Evolutionary conservation across 2,797 vertebrate species (phyloP).

Genomic region (Takifugu ocellatus): DNA sequence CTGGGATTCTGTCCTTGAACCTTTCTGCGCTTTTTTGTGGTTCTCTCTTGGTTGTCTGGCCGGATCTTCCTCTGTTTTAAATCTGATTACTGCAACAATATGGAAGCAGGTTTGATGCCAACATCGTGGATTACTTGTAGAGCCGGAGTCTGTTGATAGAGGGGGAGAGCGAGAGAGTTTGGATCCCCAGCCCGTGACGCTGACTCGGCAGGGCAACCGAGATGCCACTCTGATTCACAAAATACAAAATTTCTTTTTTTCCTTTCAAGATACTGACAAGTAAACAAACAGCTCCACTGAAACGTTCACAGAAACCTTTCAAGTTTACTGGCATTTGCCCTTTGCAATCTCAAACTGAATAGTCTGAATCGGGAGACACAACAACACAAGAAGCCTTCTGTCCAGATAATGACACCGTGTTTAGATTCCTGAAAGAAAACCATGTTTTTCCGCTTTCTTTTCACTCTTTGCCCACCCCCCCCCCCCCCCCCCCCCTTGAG

Average conservation of each 20-base stretch:
- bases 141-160: conserved; percentile 10
- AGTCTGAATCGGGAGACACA: conserved; percentile 13
- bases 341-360: background rate
- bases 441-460: conserved; percentile 24
- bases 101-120: conserved; percentile 44
- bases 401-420: conserved; percentile 11
- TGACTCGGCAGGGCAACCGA: no score
- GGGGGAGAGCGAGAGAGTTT: conserved; percentile 18
- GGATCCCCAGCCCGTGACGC: conserved; percentile 19
- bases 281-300: no score
- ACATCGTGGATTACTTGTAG: conserved; percentile 17
- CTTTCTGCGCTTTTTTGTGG: conserved; percentile 64
- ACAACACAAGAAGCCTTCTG: conserved; percentile 40
- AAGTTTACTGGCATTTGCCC: no score
- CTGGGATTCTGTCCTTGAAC: conserved; percentile 66
- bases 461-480: conserved; percentile 41
- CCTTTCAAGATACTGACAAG: no score
- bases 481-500: conserved; percentile 41
- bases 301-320: no score
- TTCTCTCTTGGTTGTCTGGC: conserved; percentile 63
- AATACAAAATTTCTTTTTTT: no score
- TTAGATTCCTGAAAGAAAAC: conserved; percentile 19
- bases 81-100: conserved; percentile 72
- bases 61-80: conserved; percentile 64
- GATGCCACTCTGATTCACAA: no score